Conservation (phyloP, 2,113 vertebrate species). For the Protobothrops flavoviridis region DNA sequence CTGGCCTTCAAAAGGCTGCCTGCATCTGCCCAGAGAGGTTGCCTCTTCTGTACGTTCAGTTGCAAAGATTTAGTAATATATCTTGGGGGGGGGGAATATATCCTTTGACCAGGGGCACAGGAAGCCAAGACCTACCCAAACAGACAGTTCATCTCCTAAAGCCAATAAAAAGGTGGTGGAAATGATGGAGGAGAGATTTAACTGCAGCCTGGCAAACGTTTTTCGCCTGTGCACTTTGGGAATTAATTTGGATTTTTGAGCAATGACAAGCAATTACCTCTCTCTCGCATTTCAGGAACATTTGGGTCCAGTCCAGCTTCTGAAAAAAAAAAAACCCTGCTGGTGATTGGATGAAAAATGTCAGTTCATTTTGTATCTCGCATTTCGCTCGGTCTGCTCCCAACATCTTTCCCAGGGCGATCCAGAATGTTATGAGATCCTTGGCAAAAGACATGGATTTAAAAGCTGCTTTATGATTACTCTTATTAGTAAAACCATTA, state of each 20-base stretch:
- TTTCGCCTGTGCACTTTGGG: conserved; percentile 56
- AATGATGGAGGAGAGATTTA: neutral
- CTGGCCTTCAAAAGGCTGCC: neutral
- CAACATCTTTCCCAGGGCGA: neutral
- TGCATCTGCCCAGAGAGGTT: neutral
- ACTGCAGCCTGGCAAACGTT: conserved; percentile 35
- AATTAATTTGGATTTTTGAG: conserved; percentile 66
- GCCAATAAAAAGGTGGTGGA: neutral
- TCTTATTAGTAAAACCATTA: neutral
- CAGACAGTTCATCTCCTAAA: neutral
- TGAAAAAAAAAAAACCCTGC: conserved; percentile 38
- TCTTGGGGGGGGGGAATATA: neutral
- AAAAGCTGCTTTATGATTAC: conserved; percentile 42
- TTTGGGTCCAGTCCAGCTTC: conserved; percentile 65
- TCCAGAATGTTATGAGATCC: conserved; percentile 29
- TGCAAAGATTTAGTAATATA: neutral
- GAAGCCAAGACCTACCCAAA: neutral
- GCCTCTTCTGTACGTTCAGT: neutral
- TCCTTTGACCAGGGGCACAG: neutral
- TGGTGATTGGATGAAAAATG: neutral
- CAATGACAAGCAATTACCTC: conserved; percentile 68
- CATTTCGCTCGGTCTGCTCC: rapidly evolving
- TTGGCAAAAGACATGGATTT: conserved; percentile 53
- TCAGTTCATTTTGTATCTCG: neutral
- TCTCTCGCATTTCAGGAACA: conserved; percentile 73